Evolutionary conservation across 2,888 invertebrate species (phyloP), one percentile per base, ranked within the genome.

Genomic region (Tetropium fuscum): DNA sequence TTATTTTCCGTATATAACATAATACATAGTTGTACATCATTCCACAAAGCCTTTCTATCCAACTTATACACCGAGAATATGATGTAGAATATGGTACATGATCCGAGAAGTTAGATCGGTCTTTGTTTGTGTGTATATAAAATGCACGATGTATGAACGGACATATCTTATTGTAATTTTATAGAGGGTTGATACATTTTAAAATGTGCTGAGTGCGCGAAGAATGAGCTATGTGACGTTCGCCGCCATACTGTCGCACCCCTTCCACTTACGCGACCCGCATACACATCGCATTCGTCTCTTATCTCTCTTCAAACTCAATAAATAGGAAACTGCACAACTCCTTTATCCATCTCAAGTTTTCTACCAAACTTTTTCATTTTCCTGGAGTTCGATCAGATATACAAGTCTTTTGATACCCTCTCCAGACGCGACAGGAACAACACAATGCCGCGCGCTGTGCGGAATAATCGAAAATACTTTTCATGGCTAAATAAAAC

Each of bases 181-280:
- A 81, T 81, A 78, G 80, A 73, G 80, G 80, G 79, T 78, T 81
- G 81, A 81, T 81, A 81, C 80, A 81, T 81, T 82, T 82, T 81
- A 81, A 81, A 81, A 81, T 82, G 81, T 82, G 81, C 80, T 78
- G 81, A 81, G 79, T 80, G 80, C 80, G 80, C 80, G 76, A 79
- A 79, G 81, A 81, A 81, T 81, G 81, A 81, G 79, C 80, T 80
- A 81, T 81, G 81, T 81, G 81, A 80, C 80, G 74, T 78, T 69
- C 76, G 81, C 78, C 81, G 81, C 81, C 81, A 81, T 80, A 71
- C 79, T 80, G 81, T 81, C 81, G 80, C 81, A 78, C 75, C 78
- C 77, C 77, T 73, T 75, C 75, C 76, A 74, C 73, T 75, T 76
- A 78, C 80, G 79, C 78, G 80, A 79, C 77, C 78, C 78, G 80